Evolutionary conservation across 2,888 invertebrate species (phyloP).

Genomic region (Chironomus riparius): DNA sequence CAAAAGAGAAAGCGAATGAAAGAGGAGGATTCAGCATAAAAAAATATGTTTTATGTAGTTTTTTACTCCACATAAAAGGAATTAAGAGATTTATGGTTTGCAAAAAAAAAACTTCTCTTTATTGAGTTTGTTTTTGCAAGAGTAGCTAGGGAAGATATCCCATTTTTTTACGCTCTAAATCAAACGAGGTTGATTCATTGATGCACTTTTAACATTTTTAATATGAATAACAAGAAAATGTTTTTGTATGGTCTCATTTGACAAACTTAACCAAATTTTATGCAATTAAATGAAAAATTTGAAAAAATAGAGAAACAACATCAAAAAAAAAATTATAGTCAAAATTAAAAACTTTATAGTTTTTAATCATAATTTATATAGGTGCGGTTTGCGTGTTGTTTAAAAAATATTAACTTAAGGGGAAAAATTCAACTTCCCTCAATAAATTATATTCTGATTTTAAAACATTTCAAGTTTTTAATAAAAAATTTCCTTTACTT

Average conservation of each 20-base stretch:
- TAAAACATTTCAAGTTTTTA: neutral
- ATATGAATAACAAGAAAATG: no score
- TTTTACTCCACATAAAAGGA: conserved; percentile 3
- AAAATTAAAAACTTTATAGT: no score
- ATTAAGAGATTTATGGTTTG: conserved; percentile 23
- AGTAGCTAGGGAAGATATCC: neutral
- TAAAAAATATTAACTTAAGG: neutral
- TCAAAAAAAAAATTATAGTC: no score
- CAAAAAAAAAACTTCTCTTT: neutral
- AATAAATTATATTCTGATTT: neutral
- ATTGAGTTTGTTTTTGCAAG: neutral
- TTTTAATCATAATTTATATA: conserved; percentile 14
- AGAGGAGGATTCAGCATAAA: conserved; percentile 14
- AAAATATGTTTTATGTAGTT: conserved; percentile 12
- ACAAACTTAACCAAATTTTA: no score
- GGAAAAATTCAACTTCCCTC: neutral
- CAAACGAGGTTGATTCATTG: neutral
- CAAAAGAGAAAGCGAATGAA: neutral
- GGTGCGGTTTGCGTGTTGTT: conserved; percentile 16
- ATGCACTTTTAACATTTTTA: neutral
- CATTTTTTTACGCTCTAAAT: neutral
- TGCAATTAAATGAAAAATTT: no score
- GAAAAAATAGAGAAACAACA: no score
- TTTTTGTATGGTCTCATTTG: no score
- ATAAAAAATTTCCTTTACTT: neutral